These are phyloP conservation scores for Microctonus brassicae DNA, from an alignment of 2,888 invertebrate species.

Conservation along the genomic window DNA sequence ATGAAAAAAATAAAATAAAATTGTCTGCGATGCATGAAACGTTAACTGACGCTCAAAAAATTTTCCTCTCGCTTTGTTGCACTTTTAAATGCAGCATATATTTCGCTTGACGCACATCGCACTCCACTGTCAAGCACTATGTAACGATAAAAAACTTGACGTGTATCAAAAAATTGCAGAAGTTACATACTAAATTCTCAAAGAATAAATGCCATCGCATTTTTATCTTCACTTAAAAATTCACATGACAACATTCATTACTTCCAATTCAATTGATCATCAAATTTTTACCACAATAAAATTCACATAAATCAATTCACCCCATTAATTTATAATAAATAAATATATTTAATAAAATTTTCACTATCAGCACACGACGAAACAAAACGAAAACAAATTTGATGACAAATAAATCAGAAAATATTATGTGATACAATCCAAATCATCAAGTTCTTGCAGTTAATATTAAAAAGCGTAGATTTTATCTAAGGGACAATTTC, in stretches of 20 bases:
- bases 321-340: too few relatives aligned
- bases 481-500: conserved; percentile 70
- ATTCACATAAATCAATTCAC: too few relatives aligned
- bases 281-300: too few relatives aligned
- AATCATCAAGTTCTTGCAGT: conserved; percentile 58
- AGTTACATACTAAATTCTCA: not conserved
- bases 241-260: too few relatives aligned
- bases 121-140: not conserved
- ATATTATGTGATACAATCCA: too few relatives aligned
- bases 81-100: not conserved
- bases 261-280: too few relatives aligned
- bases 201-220: not conserved
- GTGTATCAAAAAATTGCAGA: not conserved
- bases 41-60: conserved; percentile 7
- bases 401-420: too few relatives aligned
- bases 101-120: not conserved
- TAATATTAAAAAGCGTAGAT: conserved; percentile 67
- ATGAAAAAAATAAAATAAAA: not conserved
- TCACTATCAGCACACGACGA: too few relatives aligned
- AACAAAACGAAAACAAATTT: too few relatives aligned
- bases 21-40: conserved; percentile 11
- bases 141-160: not conserved
- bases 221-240: not conserved
- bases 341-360: too few relatives aligned
- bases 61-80: not conserved